Base-by-base conservation (phyloP, 2,888 invertebrate species). In the Meiosimyza decipiens region DNA sequence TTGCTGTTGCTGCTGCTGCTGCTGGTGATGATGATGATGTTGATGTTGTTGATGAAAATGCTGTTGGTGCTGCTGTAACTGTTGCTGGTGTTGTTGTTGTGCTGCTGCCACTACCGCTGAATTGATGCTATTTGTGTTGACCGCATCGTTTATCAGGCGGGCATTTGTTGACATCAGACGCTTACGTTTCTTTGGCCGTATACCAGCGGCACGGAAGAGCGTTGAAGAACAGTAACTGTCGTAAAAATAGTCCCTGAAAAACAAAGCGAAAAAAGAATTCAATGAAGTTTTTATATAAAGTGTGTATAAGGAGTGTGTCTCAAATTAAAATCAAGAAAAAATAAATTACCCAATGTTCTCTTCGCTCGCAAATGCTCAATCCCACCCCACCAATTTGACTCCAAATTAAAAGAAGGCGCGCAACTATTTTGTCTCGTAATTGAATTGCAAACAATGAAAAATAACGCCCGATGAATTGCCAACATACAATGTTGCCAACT, bases 201-300 rank as follows among this genome's bases (percentile, higher is more conserved):
- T 82, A 3, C 84, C 82, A 66, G 84, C 82, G 49, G 82, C 80
- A 6, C 87, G 85, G 73, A 86, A 82, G 69, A 87, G 74, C 28
- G 87, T 81, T 66, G 87, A 87, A 16, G 87, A 85, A 79, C 84
- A 87, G 79, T 87, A 87, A 79, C 87, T 90, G 84, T 90, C 90
- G 80, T 90, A 90, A 84, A 90, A 90, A 83, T 90, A 90, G 81
- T 90, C 90, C 90, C 90, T 90, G 88, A 70, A 87, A 87, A 78
- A 78, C 76, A 80, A 79, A 83, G 51, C 55, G 54, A 22, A 33
- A 52, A 11, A 73, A 72, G 6, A 6, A 40, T 18, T 52, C 6
- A 28, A 28, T 28, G 28, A 4, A 28, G 4, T 3, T 28, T 28
- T 3, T 4, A 28, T 28, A 4, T 28, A 4, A 28, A 28, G 2